Base-by-base conservation (phyloP, 1,140 invertebrate genomes). In the Bacillus rossius region DNA sequence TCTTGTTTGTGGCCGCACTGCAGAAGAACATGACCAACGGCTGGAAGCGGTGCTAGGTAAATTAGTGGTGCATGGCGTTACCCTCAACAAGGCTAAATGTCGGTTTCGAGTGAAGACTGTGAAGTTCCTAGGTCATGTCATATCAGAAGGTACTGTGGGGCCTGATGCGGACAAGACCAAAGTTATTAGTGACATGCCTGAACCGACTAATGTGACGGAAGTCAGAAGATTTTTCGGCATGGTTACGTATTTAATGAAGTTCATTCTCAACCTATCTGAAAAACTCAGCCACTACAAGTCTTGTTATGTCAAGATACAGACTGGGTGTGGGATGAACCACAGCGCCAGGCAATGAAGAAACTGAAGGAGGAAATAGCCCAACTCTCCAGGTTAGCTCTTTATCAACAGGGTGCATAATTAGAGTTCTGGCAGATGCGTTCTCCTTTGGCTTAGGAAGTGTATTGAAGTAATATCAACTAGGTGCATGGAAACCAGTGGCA, bases 381-480 rank as follows among this genome's bases (percentile, higher is more conserved):
- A 14, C 25, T 37, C 4, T 14, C 40, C 0, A 10, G 64, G 17
- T 47, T 67, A 37, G 41, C 52, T 10, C 58, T 64, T 43, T 65
- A 48, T 40, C 41, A 65, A 29, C 16, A 16, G 13, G 38, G 48
- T 19, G 41, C 43, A 42, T 57, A n/a, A 50, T 56, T 4, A 56
- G 17, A 7, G 54, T 56, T 22, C 10, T 45, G 19, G 54, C 42
- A 16, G 54, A 56, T 20, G 54, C 29, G 4, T 56, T 45, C 10
- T 45, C 42, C 3, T 45, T 45, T 59, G 62, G 63, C 13, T 69
- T 65, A 8, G 63, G 66, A 59, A 57, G 58, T 53, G 70, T 65
- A 19, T 41, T 73, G 43, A 73, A 70, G n/a, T 63, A 63, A 25
- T 55, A 54, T 43, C 48, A 73, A 16, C 17, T 72, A 20, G 71